A percentile compares a stretch with the other conserved stretches of the same genome.
phyloP scores from a whole-genome alignment of 2,888 invertebrate species.

The Philonicus albiceps region DNA sequence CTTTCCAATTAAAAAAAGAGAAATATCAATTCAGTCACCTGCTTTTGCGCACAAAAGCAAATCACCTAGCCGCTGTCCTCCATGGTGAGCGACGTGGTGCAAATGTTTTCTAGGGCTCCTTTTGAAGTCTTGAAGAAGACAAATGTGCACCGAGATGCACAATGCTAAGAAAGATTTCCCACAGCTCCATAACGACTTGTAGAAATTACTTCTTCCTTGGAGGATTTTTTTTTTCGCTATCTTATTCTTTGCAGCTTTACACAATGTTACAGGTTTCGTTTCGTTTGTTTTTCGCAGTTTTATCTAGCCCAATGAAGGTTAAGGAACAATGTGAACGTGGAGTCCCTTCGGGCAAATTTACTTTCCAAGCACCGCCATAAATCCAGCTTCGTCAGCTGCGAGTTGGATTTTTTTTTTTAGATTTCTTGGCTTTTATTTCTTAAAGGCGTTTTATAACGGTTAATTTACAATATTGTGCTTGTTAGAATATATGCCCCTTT shows the following conservation, averaged over 20 bases:
- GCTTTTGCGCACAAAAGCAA: background rate
- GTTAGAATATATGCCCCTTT: background rate
- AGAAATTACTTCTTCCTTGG: background rate
- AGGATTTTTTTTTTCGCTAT: background rate
- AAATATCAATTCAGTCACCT: background rate
- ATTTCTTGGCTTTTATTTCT: background rate
- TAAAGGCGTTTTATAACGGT: background rate
- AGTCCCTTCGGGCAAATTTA: background rate
- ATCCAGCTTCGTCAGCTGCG: background rate
- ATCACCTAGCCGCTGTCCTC: background rate
- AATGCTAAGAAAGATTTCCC: background rate
- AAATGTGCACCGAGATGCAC: background rate
- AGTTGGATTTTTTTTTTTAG: background rate
- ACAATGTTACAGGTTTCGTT: background rate
- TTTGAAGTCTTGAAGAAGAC: background rate
- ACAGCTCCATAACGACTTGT: background rate
- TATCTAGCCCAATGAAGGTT: background rate
- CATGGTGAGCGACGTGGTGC: background rate
- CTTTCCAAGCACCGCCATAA: background rate
- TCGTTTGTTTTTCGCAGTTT: background rate
- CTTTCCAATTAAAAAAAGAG: background rate
- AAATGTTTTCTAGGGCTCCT: background rate
- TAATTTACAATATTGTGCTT: background rate
- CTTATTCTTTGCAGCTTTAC: background rate
- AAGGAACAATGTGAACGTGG: background rate